Conservation (phyloP, 2,888 invertebrate species). For the Orthosia gothica region DNA sequence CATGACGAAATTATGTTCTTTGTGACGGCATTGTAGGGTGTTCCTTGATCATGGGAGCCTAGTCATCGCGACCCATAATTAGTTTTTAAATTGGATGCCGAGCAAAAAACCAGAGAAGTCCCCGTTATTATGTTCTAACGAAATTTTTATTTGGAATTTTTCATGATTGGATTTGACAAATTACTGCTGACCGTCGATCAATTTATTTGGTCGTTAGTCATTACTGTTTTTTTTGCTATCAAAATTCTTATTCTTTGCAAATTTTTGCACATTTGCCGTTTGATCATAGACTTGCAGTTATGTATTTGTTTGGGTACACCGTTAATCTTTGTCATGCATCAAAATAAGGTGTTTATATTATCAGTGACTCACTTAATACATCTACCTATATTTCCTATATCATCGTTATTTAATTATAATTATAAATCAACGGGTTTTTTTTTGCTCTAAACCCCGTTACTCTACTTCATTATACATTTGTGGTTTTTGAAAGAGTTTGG, state of each 20-base stretch:
- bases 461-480: not conserved
- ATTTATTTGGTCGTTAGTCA: constrained; percentile 82
- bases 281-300: constrained; percentile 40
- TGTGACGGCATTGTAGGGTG: constrained; percentile 84
- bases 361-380: constrained; percentile 2
- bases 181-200: constrained; percentile 80
- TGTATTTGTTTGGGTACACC: constrained; percentile 29
- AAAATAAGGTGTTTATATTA: constrained; percentile 8
- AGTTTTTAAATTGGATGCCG: constrained; percentile 90
- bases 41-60: constrained; percentile 84
- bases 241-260: constrained; percentile 59
- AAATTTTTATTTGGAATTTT: constrained; percentile 81
- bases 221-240: constrained; percentile 74
- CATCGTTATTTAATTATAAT: constrained; percentile 7
- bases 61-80: constrained; percentile 89
- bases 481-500: not conserved
- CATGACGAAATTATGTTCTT: constrained; percentile 89
- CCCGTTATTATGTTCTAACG: constrained; percentile 87
- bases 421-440: not conserved
- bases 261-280: constrained; percentile 48
- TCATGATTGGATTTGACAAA: constrained; percentile 89
- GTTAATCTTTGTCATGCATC: constrained; percentile 31
- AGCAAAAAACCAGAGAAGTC: constrained; percentile 86
- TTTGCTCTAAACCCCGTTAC: not conserved
- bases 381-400: not conserved